These are phyloP conservation scores for Megaceryle torquata DNA, from an alignment of 2,113 vertebrate species.

Conservation along the genomic window DNA sequence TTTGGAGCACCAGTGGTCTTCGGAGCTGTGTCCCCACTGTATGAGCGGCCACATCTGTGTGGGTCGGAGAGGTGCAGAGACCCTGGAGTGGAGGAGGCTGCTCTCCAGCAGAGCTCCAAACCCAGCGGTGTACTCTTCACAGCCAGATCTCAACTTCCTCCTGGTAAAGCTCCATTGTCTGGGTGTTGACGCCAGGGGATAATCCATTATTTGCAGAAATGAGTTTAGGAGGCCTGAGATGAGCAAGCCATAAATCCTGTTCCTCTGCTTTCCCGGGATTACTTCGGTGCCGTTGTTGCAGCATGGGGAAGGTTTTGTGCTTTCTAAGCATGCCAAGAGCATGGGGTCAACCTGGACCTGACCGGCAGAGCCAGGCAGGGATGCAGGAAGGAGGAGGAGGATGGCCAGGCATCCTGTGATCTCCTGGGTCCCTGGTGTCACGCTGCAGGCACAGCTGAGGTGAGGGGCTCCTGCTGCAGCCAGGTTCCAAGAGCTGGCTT, in stretches of 20 bases:
- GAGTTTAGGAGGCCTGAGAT: slow-evolving; percentile 17
- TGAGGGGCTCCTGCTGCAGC: not conserved
- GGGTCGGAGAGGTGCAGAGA: not conserved
- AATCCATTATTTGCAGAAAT: slow-evolving; percentile 16
- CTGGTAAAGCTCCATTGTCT: not conserved
- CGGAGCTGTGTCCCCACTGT: fast-evolving
- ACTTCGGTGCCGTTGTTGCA: not conserved
- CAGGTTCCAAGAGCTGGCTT: not conserved
- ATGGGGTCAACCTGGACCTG: not conserved
- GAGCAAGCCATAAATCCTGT: slow-evolving; percentile 28
- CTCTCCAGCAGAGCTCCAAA: not conserved
- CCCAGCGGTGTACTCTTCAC: fast-evolving
- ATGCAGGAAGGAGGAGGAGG: not conserved
- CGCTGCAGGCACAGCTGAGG: not conserved
- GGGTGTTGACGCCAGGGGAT: not conserved
- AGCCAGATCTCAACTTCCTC: not conserved
- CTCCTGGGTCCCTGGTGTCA: not conserved
- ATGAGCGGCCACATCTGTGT: fast-evolving
- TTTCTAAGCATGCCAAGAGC: not conserved
- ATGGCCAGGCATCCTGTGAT: not conserved
- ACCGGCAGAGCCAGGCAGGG: not conserved
- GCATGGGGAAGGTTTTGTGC: not conserved
- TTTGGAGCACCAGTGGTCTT: not conserved
- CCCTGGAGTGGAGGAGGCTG: fast-evolving
- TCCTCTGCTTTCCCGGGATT: not conserved